Conservation (phyloP, 2,797 vertebrate species). For the Syncerus caffer region DNA sequence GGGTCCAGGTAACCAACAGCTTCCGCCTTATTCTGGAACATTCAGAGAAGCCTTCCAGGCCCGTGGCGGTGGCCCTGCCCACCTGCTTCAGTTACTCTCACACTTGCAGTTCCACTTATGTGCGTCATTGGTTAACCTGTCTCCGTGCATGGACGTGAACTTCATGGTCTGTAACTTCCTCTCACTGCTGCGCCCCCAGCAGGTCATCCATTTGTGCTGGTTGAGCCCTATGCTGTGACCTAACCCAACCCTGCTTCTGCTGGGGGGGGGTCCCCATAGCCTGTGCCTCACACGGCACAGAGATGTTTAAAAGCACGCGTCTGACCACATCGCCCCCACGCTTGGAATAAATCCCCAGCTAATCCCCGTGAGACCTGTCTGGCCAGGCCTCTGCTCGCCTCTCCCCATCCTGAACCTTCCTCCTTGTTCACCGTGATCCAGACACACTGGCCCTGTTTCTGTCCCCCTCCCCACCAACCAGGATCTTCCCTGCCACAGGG, state of each 20-base stretch:
- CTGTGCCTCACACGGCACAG: not conserved
- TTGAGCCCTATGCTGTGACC: not conserved
- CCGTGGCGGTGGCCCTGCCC: not conserved
- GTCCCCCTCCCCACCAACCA: not conserved
- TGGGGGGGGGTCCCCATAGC: not conserved
- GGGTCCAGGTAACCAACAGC: not conserved
- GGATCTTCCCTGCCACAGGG: not conserved
- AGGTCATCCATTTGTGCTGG: not conserved
- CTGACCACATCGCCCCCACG: not conserved
- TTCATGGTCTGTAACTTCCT: not conserved
- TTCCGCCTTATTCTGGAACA: not conserved
- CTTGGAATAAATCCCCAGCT: not conserved
- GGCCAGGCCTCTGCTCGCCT: not conserved
- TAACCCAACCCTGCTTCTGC: not conserved
- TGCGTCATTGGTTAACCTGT: not conserved
- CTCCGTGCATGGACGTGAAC: not conserved
- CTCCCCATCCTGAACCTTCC: not conserved
- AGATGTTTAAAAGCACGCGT: not conserved
- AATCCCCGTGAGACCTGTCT: not conserved
- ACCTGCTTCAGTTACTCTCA: not conserved
- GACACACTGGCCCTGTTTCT: not conserved
- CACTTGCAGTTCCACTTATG: too few relatives aligned
- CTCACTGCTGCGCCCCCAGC: not conserved
- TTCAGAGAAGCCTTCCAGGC: not conserved
- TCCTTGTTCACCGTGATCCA: not conserved